phyloP scores from a whole-genome alignment of 2,888 invertebrate genomes.

The Pheosia gnoma region DNA sequence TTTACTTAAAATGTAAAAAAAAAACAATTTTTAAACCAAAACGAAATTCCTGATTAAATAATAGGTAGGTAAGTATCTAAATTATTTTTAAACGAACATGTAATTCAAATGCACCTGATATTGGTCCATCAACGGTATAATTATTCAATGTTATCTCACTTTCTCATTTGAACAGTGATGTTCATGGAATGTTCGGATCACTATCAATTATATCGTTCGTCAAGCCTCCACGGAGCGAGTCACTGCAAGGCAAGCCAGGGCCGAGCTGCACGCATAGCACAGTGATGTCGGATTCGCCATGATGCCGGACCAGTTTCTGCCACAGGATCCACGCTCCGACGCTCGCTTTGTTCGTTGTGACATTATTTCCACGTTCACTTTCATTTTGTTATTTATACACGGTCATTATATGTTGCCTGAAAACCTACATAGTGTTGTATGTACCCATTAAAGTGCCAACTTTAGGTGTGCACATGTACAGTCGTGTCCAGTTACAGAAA shows the following conservation, averaged over 20 bases:
- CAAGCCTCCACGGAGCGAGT: slow-evolving; percentile 22
- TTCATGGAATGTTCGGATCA: slow-evolving; percentile 43
- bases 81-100: slow-evolving; percentile 14
- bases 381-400: slow-evolving; percentile 60
- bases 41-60: neutral
- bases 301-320: slow-evolving; percentile 40
- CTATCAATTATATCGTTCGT: slow-evolving; percentile 38
- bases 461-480: too few relatives aligned
- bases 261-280: slow-evolving; percentile 15
- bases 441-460: too few relatives aligned
- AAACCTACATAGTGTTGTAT: too few relatives aligned
- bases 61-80: neutral
- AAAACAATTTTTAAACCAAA: too few relatives aligned
- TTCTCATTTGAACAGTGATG: slow-evolving; percentile 52
- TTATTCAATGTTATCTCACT: slow-evolving; percentile 52
- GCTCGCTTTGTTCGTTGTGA: slow-evolving; percentile 68
- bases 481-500: too few relatives aligned
- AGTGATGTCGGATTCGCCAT: slow-evolving; percentile 19
- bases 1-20: too few relatives aligned
- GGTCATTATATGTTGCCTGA: slow-evolving; percentile 23
- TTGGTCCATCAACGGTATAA: slow-evolving; percentile 64
- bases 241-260: slow-evolving; percentile 17
- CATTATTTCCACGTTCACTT: slow-evolving; percentile 69
- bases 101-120: slow-evolving; percentile 62
- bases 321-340: slow-evolving; percentile 73